These are phyloP conservation scores for Hedychridium roseum DNA, from an alignment of 2,888 invertebrate species.

Conservation along the genomic window DNA sequence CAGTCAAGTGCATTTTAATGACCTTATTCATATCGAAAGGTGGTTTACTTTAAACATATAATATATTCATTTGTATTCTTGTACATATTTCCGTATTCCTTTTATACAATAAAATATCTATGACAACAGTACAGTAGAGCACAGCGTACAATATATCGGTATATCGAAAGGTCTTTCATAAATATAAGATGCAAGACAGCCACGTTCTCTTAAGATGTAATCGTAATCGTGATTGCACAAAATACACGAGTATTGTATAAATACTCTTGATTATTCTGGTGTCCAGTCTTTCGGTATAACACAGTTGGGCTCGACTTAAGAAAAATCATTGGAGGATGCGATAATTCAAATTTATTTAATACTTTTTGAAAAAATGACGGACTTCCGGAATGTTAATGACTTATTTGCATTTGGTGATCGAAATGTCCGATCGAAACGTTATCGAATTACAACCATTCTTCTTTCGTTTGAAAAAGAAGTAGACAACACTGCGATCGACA, in stretches of 20 bases:
- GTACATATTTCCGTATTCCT: slow-evolving; percentile 49
- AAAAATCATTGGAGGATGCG: too few relatives aligned
- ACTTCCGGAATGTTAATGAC: too few relatives aligned
- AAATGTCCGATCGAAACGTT: too few relatives aligned
- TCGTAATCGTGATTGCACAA: slow-evolving; percentile 49
- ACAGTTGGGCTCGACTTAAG: too few relatives aligned
- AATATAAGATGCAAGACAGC: slow-evolving; percentile 51
- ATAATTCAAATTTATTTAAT: too few relatives aligned
- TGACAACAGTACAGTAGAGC: slow-evolving; percentile 59
- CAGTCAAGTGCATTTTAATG: too few relatives aligned
- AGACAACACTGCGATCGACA: too few relatives aligned
- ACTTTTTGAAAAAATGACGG: too few relatives aligned
- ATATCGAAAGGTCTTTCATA: slow-evolving; percentile 50
- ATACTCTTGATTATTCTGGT: slow-evolving; percentile 43
- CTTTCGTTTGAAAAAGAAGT: too few relatives aligned
- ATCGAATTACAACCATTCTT: too few relatives aligned
- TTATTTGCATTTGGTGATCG: too few relatives aligned
- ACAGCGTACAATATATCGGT: slow-evolving; percentile 55
- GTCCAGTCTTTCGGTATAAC: slow-evolving; percentile 46
- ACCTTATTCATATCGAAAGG: too few relatives aligned
- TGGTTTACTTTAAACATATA: slow-evolving; percentile 63
- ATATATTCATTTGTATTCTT: slow-evolving; percentile 61
- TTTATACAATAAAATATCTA: slow-evolving; percentile 62
- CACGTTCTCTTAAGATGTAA: slow-evolving; percentile 44
- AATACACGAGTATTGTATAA: slow-evolving; percentile 46